Conservation (phyloP, 2,888 invertebrate genomes). For the Cerastis rubricosa region DNA sequence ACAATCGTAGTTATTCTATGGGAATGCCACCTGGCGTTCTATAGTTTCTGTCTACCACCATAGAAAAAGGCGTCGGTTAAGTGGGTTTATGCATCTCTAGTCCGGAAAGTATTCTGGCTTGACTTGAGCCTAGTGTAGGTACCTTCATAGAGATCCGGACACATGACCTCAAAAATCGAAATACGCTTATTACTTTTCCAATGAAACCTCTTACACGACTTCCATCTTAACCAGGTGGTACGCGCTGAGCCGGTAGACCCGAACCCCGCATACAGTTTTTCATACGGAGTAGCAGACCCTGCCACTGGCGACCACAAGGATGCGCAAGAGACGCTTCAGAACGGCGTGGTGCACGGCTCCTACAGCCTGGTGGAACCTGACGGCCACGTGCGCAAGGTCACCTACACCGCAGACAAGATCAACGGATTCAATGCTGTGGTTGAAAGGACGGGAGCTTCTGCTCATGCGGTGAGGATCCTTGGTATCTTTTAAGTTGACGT, state of each 20-base stretch:
- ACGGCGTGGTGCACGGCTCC: slow-evolving; percentile 89
- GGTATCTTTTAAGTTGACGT: neutral
- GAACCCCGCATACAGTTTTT: slow-evolving; percentile 89
- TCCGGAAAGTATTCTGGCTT: neutral
- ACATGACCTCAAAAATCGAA: neutral
- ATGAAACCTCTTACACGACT: neutral
- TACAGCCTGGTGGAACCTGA: slow-evolving; percentile 90
- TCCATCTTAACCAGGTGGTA: slow-evolving; percentile 71
- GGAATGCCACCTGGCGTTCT: no score
- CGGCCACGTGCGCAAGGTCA: slow-evolving; percentile 87
- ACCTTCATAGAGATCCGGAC: neutral
- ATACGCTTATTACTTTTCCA: neutral
- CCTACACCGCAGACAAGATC: slow-evolving; percentile 89
- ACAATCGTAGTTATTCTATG: no score
- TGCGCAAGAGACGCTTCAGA: slow-evolving; percentile 87
- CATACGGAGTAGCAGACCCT: slow-evolving; percentile 89
- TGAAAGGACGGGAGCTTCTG: slow-evolving; percentile 85
- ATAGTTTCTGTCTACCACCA: neutral
- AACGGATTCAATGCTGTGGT: slow-evolving; percentile 90
- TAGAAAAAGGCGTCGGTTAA: neutral
- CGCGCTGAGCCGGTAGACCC: slow-evolving; percentile 88
- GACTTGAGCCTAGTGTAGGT: neutral
- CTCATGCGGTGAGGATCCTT: slow-evolving; percentile 80
- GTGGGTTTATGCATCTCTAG: neutral
- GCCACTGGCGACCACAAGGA: slow-evolving; percentile 89